phyloP scores from a whole-genome alignment of 2,888 invertebrate species.

The Andrena minutula region DNA sequence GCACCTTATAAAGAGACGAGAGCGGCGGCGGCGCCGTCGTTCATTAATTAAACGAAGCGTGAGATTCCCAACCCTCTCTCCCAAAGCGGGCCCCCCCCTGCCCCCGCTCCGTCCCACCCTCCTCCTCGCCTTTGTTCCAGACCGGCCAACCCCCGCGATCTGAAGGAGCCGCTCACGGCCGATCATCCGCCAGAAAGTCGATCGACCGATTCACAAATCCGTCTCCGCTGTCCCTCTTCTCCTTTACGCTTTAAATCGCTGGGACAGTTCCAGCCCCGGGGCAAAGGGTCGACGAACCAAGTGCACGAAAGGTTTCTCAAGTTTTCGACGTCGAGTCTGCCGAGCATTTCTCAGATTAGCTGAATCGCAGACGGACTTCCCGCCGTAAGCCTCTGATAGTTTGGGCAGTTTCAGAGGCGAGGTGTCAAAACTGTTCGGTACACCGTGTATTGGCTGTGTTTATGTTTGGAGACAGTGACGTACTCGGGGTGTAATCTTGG shows the following conservation, averaged over 20 bases:
- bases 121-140: constrained; percentile 69
- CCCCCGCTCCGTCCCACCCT: constrained; percentile 39
- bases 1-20: constrained; percentile 69
- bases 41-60: constrained; percentile 84
- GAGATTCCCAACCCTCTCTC: constrained; percentile 79
- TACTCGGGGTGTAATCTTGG: too few species aligned
- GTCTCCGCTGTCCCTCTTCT: constrained; percentile 44
- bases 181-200: constrained; percentile 73
- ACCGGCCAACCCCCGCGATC: constrained; percentile 69
- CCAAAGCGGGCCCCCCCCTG: constrained; percentile 44
- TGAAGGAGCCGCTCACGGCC: constrained; percentile 69
- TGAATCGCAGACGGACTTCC: background rate
- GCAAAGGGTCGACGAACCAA: constrained; percentile 28
- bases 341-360: background rate
- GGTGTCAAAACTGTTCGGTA: too few species aligned
- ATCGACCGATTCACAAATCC: constrained; percentile 74
- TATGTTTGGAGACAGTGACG: too few species aligned
- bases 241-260: constrained; percentile 33
- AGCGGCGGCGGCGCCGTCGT: constrained; percentile 75
- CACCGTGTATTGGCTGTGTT: too few species aligned
- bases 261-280: constrained; percentile 30
- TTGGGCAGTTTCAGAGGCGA: too few species aligned
- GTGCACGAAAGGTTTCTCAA: constrained; percentile 10
- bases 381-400: too few species aligned
- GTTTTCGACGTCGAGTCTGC: background rate